Conservation (phyloP, 2,113 vertebrate genomes). For the Sitta europaea region DNA sequence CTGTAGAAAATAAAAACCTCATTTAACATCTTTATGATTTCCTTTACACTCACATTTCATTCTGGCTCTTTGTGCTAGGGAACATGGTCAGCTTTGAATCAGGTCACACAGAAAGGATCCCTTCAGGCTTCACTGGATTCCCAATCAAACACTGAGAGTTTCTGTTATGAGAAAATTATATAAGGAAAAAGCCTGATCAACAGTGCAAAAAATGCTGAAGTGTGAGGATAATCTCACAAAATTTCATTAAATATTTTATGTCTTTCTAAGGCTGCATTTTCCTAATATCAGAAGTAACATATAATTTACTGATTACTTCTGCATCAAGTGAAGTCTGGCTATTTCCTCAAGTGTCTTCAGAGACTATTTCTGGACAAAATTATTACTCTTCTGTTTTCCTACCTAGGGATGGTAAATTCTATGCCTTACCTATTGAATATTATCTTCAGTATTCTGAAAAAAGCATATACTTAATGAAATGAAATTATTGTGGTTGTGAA, state of each 20-base stretch:
- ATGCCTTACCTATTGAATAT: not conserved
- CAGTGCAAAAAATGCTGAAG: not conserved
- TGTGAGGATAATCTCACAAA: conserved; percentile 8
- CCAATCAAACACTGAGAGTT: not conserved
- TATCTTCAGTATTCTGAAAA: not conserved
- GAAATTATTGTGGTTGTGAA: not conserved
- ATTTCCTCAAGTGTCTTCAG: conserved; percentile 6
- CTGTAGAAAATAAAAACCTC: not conserved
- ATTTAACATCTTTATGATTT: not conserved
- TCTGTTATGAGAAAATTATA: not conserved
- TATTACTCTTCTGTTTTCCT: not conserved
- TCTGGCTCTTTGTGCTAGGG: not conserved
- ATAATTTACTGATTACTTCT: conserved; percentile 46
- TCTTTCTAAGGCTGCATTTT: conserved; percentile 11
- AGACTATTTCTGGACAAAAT: conserved; percentile 8
- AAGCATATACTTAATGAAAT: not conserved
- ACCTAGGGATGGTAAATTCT: not conserved
- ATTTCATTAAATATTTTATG: conserved; percentile 45
- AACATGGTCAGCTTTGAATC: not conserved
- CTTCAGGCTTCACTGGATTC: not conserved
- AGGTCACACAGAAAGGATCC: not conserved
- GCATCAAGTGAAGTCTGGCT: not conserved
- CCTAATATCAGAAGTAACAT: conserved; percentile 17
- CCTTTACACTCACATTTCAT: not conserved
- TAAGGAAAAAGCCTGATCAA: not conserved